Evolutionary conservation across 2,888 invertebrate genomes (phyloP), one percentile per base, ranked within the genome.

Genomic region (Nipponacmea schrenckii): DNA sequence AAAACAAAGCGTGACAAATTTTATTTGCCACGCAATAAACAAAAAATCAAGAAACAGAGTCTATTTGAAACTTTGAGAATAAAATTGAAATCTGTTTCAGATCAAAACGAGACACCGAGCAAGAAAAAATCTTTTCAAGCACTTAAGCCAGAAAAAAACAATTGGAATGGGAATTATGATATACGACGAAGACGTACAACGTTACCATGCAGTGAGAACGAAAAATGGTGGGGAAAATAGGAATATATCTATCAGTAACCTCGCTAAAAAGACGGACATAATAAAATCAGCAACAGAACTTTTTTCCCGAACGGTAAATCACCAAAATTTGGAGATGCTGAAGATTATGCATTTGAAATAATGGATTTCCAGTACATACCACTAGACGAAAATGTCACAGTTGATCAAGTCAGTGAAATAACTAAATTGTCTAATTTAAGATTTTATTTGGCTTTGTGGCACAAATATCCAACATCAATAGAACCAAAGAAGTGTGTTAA

Each of bases 321-420:
- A n/a, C 20, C 56, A n/a, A 56, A 56, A 24, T 56, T 56, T 24
- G 56, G 56, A 10, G 56, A 56, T 24, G 20, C 56, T 20, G 20
- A 56, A 24, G 20, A 56, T 20, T 56, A 56, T 56, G 12, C 20
- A 12, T 20, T 20, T 56, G 56, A 56, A 8, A 56, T 56, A 56
- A 56, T 56, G 56, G 56, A 56, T 24, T 56, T 56, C 20, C 56
- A 56, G 20, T 56, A 56, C 56, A 56, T 56, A 7, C 56, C 56
- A 12, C 56, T 56, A n/a, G 20, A n/a, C 10, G 56, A 56, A 56
- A 56, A 56, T 56, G 56, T 56, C 56, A 56, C 56, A 20, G 56
- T 56, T 56, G 20, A n/a, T n/a, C n/a, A 14, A 56, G 56, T 56
- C 4, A 56, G 56, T 20, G 56, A 56, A n/a, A 20, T 56, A 20